Evolutionary conservation across 1,140 invertebrate genomes (phyloP), one percentile per base, ranked within the genome.

Genomic region (Papilio xuthus): DNA sequence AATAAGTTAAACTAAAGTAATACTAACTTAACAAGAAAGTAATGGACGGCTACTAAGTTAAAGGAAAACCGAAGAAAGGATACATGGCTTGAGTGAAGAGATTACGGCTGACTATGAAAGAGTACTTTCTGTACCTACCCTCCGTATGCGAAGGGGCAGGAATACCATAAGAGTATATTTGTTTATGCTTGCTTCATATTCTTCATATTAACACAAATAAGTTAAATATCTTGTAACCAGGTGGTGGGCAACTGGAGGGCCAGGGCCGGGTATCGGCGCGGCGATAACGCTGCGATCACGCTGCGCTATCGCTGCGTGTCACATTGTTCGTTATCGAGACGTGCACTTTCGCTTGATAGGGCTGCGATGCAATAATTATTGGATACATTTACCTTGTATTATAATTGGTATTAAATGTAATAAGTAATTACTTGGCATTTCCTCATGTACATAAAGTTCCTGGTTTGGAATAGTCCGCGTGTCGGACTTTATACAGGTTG

Each of bases 321-420:
- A 88, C 86, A 86, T 88, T 89, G 86, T 86, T 85, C 79, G 81
- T 83, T 88, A 85, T 88, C 85, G 78, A 75, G 82, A 70, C 80
- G 79, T 84, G 85, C 81, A 88, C 85, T 88, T 88, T 86, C 85
- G 80, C 80, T 80, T 72, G 84, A 86, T 88, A 88, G 85, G 86
- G 86, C 67, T 85, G 84, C 7, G 56, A 42, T 2, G 13, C 10
- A 28, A 13, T 67, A 50, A 50, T 2, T 50, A 67, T 3, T 18
- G 20, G 23, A 13, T 71, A 42, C 18, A 18, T 41, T 70, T n/a
- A 18, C 47, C 12, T 10, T 32, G 20, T 32, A 41, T 32, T 69
- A 26, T 32, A 69, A 13, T 69, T 69, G 37, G 7, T 37, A 37
- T 69, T 26, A 63, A 63, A 63, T 60, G 0, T 60, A 26, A 3